A percentile compares a stretch with the other conserved stretches of the same genome.
Conservation (phyloP, 2,888 invertebrate genomes). For the Tetragonisca angustula region DNA sequence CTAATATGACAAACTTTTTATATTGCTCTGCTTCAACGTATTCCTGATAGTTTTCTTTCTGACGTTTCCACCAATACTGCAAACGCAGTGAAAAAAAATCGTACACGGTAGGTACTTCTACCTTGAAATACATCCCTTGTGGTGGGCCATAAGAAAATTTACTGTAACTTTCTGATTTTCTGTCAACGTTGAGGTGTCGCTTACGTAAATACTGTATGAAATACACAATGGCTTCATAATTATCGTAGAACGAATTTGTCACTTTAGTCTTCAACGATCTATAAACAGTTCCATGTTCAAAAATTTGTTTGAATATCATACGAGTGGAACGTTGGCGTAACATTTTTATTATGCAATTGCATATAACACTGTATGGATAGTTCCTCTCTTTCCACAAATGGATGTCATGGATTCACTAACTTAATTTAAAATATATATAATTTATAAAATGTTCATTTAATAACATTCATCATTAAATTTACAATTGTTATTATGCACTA, state of each 20-base stretch:
- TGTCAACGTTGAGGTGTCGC: neutral
- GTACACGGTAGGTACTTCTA: neutral
- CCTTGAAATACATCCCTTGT: rapidly evolving
- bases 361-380: no score
- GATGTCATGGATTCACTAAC: neutral
- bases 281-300: neutral
- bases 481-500: neutral
- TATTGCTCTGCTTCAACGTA: constrained; percentile 87
- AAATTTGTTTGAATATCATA: neutral
- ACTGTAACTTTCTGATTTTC: neutral
- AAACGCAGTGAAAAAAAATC: constrained; percentile 72
- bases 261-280: constrained; percentile 1
- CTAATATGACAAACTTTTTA: constrained; percentile 87
- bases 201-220: constrained; percentile 25
- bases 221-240: neutral
- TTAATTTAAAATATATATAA: neutral
- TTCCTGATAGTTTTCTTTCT: constrained; percentile 81
- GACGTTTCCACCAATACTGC: constrained; percentile 85
- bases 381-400: neutral
- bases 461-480: neutral
- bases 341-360: constrained; percentile 19
- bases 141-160: no score
- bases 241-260: constrained; percentile 22
- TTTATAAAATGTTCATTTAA: neutral
- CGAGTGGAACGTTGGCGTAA: constrained; percentile 1